These are phyloP conservation scores for Phaenicophaeus curvirostris DNA, from an alignment of 2,797 vertebrate genomes.

Conservation along the genomic window DNA sequence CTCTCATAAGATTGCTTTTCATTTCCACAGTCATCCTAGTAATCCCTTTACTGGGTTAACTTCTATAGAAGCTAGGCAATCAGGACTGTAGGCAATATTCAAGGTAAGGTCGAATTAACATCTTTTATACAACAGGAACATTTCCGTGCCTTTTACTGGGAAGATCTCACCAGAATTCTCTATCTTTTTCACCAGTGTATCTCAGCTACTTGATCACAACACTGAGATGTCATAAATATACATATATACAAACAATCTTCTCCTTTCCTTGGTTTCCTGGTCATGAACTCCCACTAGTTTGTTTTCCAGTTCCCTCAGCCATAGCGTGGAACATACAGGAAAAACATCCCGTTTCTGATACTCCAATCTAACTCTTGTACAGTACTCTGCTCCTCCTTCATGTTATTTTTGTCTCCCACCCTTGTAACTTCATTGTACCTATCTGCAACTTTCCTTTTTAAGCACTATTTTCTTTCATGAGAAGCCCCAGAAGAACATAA, in stretches of 20 bases:
- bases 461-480: not conserved
- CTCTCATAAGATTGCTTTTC: not conserved
- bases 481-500: not conserved
- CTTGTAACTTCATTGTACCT: not conserved
- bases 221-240: too few species aligned
- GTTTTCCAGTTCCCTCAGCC: not conserved
- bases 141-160: not conserved
- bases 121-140: not conserved
- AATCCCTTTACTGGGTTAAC: not conserved
- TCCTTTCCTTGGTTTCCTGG: not conserved
- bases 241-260: not conserved
- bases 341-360: not conserved
- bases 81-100: not conserved
- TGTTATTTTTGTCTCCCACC: not conserved
- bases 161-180: not conserved
- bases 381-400: not conserved
- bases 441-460: not conserved
- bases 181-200: not conserved
- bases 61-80: not conserved
- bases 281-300: not conserved
- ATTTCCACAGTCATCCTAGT: not conserved
- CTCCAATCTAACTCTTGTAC: not conserved
- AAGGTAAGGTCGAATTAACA: not conserved
- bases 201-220: not conserved
- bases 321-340: not conserved